Percentiles rank a stretch among this genome's conserved stretches.
These are phyloP conservation scores for Willowsia nigromaculata DNA, from an alignment of 2,888 invertebrate genomes.

Conservation along the genomic window DNA sequence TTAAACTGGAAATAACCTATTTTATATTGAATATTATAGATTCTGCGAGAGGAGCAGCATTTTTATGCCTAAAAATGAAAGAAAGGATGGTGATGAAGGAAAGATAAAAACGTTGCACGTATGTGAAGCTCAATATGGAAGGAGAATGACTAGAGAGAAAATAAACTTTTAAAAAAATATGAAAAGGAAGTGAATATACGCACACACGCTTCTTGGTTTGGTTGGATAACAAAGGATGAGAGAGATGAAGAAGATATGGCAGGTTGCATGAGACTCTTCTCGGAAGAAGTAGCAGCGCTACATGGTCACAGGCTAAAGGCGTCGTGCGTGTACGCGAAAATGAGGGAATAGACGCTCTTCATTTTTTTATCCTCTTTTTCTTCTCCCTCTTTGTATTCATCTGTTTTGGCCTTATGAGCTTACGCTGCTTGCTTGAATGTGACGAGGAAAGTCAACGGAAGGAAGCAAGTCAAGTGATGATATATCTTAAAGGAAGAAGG, in stretches of 20 bases:
- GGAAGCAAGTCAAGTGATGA: constrained; percentile 57
- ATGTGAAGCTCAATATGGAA: background rate
- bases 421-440: constrained; percentile 21
- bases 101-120: constrained; percentile 24
- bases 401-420: constrained; percentile 33
- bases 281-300: too few species aligned
- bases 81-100: constrained; percentile 16
- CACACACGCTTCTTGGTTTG: constrained; percentile 30
- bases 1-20: background rate
- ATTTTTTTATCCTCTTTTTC: constrained; percentile 3
- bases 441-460: constrained; percentile 27
- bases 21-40: constrained; percentile 14
- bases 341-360: constrained; percentile 14
- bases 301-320: background rate
- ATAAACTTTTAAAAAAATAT: constrained; percentile 28
- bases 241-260: constrained; percentile 59
- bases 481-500: constrained; percentile 25
- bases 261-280: constrained; percentile 26
- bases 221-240: constrained; percentile 32
- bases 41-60: background rate
- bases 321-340: background rate
- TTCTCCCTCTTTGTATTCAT: constrained; percentile 30
- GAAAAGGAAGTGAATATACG: background rate
- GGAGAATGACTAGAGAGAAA: constrained; percentile 27
- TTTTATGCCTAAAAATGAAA: background rate